Base-by-base conservation (phyloP, 2,797 vertebrate genomes). In the Semaprochilodus insignis region DNA sequence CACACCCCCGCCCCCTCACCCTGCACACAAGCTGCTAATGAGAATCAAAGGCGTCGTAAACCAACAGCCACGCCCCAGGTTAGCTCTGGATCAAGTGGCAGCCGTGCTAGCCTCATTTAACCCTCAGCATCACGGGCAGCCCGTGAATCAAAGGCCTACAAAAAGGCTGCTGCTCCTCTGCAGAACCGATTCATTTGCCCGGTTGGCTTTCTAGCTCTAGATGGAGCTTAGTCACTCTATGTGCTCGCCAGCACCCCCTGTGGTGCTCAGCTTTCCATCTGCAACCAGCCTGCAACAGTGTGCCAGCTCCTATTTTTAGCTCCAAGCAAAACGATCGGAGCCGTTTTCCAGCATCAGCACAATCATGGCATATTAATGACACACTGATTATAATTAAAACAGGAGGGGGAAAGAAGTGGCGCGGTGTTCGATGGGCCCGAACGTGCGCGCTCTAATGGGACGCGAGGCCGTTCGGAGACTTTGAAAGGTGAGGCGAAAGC, bases 1-100 rank as follows among this genome's bases (percentile, higher is more conserved):
- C 90, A 91, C 92, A 94, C 93, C 91, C 92, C 92, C 91, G 90
- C 91, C 89, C 48, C 91, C 91, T n/a, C 31, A 31, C 3, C 91
- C 4, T 3, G 14, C 60, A 25, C 60, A 63, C 25, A 7, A 63
- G 23, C 60, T 31, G 60, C 71, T 80, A 70, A 80, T 60, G 77
- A 79, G 62, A 25, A 23, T 60, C n/a, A 16, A 63, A 63, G 60
- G 11, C 15, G 25, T 14, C 59, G 8, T 60, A 60, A 60, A 60
- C 59, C 59, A 15, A 63, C 23, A 63, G 25, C 60, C 60, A 63
- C 60, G 23, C 60, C 60, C 25, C 23, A 31, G 60, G 23, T 63
- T 63, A 14, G 60, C 60, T 27, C 23, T 15, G 60, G 25, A 27
- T 63, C 60, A 63, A 63, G 60, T 63, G 59, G 59, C 6, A 8